Conservation (phyloP, 2,113 vertebrate genomes). For the Microcebus ravelobensis region DNA sequence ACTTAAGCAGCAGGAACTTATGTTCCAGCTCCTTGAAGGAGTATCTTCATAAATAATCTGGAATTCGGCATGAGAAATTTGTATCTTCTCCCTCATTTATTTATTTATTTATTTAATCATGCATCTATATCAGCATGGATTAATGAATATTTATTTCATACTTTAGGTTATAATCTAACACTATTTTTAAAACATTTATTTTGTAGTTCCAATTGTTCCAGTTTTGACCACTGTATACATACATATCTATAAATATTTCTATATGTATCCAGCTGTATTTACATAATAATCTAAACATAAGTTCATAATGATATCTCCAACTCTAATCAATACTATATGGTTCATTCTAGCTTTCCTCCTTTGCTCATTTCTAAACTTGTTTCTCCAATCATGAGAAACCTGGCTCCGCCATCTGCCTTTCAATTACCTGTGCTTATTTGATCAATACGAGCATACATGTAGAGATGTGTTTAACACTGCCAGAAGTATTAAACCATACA, state of each 20-base stretch:
- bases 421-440: neutral
- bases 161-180: neutral
- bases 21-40: neutral
- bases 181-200: neutral
- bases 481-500: neutral
- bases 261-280: neutral
- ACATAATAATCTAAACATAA: neutral
- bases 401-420: neutral
- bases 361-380: neutral
- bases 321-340: neutral
- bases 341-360: neutral
- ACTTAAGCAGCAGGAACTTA: neutral
- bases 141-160: neutral
- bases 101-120: neutral
- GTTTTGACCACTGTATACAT: neutral
- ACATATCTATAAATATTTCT: neutral
- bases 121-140: neutral
- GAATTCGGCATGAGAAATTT: neutral
- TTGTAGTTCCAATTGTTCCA: neutral
- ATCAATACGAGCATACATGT: neutral
- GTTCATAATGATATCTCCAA: neutral
- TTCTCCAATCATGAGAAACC: neutral
- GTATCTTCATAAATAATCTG: neutral
- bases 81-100: neutral
- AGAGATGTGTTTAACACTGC: neutral